Evolutionary conservation across 2,113 vertebrate species (phyloP).

Genomic region (Rhinolophus sinicus): DNA sequence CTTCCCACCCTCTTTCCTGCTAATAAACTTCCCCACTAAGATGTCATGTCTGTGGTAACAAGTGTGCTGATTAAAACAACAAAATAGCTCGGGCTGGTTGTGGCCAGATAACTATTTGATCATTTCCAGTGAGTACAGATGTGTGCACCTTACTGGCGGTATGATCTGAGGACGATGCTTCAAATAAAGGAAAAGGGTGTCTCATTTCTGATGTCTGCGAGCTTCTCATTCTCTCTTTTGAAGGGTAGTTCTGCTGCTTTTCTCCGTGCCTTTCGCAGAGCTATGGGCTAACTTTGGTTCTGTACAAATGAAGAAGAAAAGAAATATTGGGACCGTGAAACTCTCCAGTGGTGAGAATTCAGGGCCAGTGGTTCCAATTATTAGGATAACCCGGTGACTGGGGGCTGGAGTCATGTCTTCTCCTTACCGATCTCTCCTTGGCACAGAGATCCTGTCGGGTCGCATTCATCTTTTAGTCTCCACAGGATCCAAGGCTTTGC

Average conservation of each 20-base stretch:
- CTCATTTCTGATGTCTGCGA: neutral
- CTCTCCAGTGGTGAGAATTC: neutral
- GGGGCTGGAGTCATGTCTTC: neutral
- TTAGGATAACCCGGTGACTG: neutral
- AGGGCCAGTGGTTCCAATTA: neutral
- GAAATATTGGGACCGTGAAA: neutral
- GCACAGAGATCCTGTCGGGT: neutral
- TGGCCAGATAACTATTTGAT: neutral
- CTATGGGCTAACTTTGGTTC: neutral
- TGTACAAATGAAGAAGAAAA: neutral
- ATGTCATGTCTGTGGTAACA: neutral
- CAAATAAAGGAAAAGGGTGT: neutral
- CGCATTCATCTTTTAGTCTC: neutral
- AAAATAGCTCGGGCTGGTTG: neutral
- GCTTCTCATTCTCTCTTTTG: neutral
- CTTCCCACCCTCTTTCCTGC: neutral
- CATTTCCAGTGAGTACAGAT: neutral
- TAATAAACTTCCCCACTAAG: neutral
- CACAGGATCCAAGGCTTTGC: neutral
- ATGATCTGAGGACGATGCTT: neutral
- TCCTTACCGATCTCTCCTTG: neutral
- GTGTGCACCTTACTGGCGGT: neutral
- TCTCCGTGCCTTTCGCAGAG: neutral
- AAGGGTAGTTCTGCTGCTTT: neutral
- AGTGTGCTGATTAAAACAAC: neutral